Base-by-base conservation (phyloP, 2,113 vertebrate species). In the Mormyrus lacerda region DNA sequence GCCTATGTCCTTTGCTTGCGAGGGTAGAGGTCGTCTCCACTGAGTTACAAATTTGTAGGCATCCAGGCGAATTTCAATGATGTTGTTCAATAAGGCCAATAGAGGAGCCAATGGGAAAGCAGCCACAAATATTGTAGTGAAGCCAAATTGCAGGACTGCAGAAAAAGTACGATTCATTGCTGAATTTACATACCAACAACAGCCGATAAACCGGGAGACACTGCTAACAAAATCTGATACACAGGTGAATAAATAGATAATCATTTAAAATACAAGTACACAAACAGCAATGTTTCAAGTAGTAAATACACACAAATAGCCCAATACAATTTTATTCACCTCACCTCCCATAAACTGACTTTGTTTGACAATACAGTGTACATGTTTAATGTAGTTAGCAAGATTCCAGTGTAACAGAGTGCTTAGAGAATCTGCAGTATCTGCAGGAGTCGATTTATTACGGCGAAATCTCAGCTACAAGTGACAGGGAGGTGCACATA, bases 1-100 rank as follows among this genome's bases (percentile, higher is more conserved):
- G 98, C 98, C 98, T 92, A 99, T 99, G 92, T 99, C 97, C 95
- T 99, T 99, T 93, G 97, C 97, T 94, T 97, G 97, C 85, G 97
- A 97, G 89, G 98, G 98, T 94, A 99, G 95, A 73, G 98, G 96
- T 85, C 98, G 95, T 88, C 97, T 96, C 97, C 97, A 99, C 91
- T 99, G 97, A n/a, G 97, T 97, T 90, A 99, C 97, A 93, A 99
- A 99, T 94, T 99, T 99, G 93, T 98, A 99, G 47, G 98, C 98
- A 55, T 99, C 98, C 61, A 99, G 95, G 51, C 98, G 96, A 89
- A 99, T 99, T 96, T 99, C 98, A 55, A 99, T 99, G 87, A 99
- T 95, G 92, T 99, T 99, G 93, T 99, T 99, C 92, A 99, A 95
- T 95, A 99, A 96, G 89, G 98, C 98, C 89, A 99, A 93, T 79